Conservation (phyloP, 2,113 vertebrate species). For the Epinephelus cyanopodus region DNA sequence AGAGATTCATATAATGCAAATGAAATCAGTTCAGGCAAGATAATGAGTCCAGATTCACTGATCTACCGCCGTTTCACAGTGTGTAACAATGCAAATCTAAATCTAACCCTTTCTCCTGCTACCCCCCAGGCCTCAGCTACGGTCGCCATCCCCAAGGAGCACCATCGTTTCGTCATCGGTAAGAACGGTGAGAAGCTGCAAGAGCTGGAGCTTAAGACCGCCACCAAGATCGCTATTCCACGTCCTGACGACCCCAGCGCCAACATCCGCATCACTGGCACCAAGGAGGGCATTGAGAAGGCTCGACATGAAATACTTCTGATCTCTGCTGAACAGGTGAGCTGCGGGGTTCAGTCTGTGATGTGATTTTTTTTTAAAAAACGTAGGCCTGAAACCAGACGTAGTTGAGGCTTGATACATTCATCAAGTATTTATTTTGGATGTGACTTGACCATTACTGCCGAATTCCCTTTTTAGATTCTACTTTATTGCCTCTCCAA, state of each 20-base stretch:
- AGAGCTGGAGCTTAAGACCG: constrained; percentile 86
- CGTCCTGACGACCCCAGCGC: constrained; percentile 83
- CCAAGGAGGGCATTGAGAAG: constrained; percentile 87
- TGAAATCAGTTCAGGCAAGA: not conserved
- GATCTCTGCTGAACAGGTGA: constrained; percentile 86
- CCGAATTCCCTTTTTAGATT: not conserved
- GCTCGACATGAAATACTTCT: constrained; percentile 85
- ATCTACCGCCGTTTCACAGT: not conserved
- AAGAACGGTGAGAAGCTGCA: constrained; percentile 87
- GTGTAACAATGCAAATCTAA: too few relatives aligned
- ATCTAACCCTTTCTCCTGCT: not conserved
- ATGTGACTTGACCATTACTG: not conserved
- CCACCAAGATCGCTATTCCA: constrained; percentile 85
- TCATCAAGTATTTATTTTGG: not conserved
- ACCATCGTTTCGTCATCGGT: constrained; percentile 85
- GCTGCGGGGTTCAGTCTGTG: not conserved
- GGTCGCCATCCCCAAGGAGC: constrained; percentile 86
- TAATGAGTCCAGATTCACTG: not conserved
- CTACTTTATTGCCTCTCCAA: not conserved
- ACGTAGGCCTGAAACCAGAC: not conserved
- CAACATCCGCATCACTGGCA: constrained; percentile 85
- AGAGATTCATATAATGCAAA: not conserved
- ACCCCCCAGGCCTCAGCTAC: constrained; percentile 78
- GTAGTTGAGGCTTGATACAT: not conserved
- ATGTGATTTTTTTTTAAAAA: not conserved